Evolutionary conservation across 2,113 vertebrate species (phyloP).

Genomic region (Chaetops frenatus): DNA sequence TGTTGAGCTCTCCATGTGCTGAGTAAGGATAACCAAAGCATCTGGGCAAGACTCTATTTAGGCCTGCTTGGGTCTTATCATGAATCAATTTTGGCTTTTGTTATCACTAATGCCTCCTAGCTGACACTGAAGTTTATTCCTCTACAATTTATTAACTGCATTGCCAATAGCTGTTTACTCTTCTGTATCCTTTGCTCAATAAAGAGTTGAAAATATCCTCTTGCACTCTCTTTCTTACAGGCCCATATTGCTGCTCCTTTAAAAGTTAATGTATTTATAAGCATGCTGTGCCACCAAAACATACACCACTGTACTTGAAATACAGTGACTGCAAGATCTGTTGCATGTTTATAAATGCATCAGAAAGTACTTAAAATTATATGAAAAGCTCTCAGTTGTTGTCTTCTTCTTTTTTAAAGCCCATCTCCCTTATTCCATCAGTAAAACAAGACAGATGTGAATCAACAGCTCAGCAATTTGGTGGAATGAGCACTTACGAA

Average conservation of each 20-base stretch:
- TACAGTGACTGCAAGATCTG: neutral
- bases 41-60: neutral
- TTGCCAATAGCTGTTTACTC: neutral
- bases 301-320: neutral
- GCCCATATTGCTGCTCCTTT: neutral
- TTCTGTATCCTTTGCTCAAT: neutral
- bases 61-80: neutral
- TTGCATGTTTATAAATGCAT: constrained; percentile 14
- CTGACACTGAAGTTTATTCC: neutral
- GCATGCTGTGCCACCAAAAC: neutral
- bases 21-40: neutral
- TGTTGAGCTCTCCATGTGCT: neutral
- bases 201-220: neutral
- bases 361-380: constrained; percentile 37
- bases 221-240: neutral
- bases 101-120: neutral
- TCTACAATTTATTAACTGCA: neutral
- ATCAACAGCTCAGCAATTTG: constrained; percentile 9
- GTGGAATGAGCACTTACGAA: neutral
- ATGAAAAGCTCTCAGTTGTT: constrained; percentile 11
- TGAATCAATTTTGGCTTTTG: neutral
- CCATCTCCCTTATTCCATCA: neutral
- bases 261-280: neutral
- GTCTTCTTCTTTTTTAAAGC: neutral
- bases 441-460: constrained; percentile 39